Evolutionary conservation across 1,140 invertebrate species (phyloP).

Genomic region (Drosophila mayri): DNA sequence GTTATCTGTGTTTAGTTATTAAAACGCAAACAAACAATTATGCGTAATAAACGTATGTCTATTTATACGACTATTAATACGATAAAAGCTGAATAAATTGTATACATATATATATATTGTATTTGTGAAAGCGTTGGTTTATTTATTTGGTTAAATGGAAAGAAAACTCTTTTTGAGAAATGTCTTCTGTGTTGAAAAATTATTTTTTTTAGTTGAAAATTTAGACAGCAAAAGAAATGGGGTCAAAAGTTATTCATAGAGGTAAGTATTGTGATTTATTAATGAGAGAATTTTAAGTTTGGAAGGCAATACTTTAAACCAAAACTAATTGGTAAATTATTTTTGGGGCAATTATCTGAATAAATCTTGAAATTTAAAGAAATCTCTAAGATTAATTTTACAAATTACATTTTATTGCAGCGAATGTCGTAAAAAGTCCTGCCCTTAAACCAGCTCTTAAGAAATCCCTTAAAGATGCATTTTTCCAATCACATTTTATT

Average conservation of each 20-base stretch:
- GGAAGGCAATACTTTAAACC: background rate
- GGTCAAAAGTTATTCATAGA: background rate
- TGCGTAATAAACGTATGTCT: background rate
- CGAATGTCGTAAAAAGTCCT: no score
- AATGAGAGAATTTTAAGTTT: background rate
- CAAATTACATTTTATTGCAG: no score
- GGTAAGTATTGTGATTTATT: background rate
- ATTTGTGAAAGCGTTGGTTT: background rate
- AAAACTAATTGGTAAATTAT: background rate
- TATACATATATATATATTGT: background rate
- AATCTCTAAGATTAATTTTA: background rate
- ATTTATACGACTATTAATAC: conserved; percentile 3
- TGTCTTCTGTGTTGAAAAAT: background rate
- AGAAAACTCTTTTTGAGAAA: background rate
- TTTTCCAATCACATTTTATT: no score
- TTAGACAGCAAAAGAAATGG: no score
- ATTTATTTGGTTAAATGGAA: background rate
- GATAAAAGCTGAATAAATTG: conserved; percentile 8
- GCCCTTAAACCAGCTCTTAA: no score
- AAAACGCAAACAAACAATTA: conserved; percentile 3
- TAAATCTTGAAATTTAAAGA: background rate
- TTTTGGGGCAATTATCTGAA: background rate
- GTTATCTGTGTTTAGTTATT: conserved; percentile 13
- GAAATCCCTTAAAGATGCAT: no score
- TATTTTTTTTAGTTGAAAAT: no score